These are phyloP conservation scores for Temnothorax ravouxi DNA, from an alignment of 2,888 invertebrate genomes.

Conservation along the genomic window DNA sequence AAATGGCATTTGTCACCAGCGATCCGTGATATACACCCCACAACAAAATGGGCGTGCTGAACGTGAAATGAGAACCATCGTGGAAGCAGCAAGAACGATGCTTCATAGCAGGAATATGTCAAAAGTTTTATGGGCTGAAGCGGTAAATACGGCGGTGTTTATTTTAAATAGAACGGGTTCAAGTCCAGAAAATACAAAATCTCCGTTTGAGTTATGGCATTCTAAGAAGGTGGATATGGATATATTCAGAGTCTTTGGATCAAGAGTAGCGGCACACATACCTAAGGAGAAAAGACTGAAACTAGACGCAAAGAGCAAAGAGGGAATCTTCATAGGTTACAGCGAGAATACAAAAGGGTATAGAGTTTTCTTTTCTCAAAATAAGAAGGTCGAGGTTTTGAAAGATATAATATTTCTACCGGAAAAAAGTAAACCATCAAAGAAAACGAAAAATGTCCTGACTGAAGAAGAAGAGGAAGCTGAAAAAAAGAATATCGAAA, in stretches of 20 bases:
- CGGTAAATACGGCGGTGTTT: background rate
- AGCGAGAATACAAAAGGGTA: conserved; percentile 33
- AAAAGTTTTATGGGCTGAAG: background rate
- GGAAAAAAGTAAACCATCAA: background rate
- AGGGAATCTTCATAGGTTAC: conserved; percentile 51
- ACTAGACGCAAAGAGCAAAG: conserved; percentile 51
- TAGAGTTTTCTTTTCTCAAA: background rate
- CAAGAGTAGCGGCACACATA: conserved; percentile 15
- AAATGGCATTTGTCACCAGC: background rate
- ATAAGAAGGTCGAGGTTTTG: background rate
- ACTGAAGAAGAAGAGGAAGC: background rate
- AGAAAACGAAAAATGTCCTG: background rate
- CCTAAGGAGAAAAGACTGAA: conserved; percentile 54
- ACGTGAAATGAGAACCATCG: background rate
- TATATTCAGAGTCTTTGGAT: background rate
- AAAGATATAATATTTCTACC: conserved; percentile 58
- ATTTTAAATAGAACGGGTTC: background rate
- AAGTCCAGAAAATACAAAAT: background rate
- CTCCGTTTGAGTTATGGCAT: background rate
- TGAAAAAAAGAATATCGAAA: background rate
- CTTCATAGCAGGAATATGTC: background rate
- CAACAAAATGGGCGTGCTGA: background rate
- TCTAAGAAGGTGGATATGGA: background rate
- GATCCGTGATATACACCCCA: background rate
- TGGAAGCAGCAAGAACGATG: background rate